phyloP scores from a whole-genome alignment of 2,888 invertebrate species.

The Omphaloscelis lunosa region DNA sequence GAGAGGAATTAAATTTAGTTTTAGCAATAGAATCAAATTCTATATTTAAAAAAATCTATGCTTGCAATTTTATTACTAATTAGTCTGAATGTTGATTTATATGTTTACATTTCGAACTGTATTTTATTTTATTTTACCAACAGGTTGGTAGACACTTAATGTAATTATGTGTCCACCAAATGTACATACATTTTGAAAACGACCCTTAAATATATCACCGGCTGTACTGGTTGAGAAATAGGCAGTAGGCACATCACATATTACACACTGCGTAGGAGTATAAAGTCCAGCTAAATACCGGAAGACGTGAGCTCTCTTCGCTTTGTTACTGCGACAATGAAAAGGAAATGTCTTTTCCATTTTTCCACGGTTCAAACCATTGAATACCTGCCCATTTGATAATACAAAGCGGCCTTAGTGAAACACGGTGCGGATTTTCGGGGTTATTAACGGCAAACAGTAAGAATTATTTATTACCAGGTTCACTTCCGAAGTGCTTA shows the following conservation, averaged over 20 bases:
- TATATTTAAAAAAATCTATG: too few relatives aligned
- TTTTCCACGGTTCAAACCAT: conserved; percentile 75
- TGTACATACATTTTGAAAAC: too few relatives aligned
- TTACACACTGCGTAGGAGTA: conserved; percentile 68
- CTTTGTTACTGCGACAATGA: conserved; percentile 83
- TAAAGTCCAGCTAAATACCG: conserved; percentile 83
- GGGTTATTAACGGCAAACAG: conserved; percentile 71
- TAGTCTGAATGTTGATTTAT: too few relatives aligned
- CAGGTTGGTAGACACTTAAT: too few relatives aligned
- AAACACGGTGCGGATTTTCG: conserved; percentile 65
- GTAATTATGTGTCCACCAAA: too few relatives aligned
- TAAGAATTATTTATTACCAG: conserved; percentile 70
- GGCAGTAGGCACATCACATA: conserved; percentile 37
- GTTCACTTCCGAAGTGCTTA: conserved; percentile 69
- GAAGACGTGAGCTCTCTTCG: conserved; percentile 80
- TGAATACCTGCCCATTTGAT: conserved; percentile 71
- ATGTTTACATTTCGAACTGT: too few relatives aligned
- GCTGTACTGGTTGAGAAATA: conserved; percentile 44
- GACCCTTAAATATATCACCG: conserved; percentile 64
- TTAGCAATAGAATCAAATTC: too few relatives aligned
- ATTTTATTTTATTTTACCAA: too few relatives aligned
- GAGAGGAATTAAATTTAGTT: too few relatives aligned
- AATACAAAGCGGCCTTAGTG: conserved; percentile 63
- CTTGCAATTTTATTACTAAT: too few relatives aligned
- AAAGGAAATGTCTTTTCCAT: conserved; percentile 81